These are phyloP conservation scores for Limenitis camilla DNA, from an alignment of 2,888 invertebrate genomes.

Conservation along the genomic window DNA sequence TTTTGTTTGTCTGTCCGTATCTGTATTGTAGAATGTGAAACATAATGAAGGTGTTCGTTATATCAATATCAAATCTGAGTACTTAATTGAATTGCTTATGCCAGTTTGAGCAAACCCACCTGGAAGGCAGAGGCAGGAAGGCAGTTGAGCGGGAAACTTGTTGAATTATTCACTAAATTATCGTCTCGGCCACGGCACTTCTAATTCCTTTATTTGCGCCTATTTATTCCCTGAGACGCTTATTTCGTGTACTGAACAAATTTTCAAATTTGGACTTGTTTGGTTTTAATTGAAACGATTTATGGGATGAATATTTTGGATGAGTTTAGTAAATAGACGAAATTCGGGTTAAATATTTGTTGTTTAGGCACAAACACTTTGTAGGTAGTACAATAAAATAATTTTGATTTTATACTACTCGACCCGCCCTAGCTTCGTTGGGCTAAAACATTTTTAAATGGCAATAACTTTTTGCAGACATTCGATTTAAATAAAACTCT, in stretches of 20 bases:
- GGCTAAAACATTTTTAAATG: too few species aligned
- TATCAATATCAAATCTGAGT: conserved; percentile 10
- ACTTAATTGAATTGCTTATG: conserved; percentile 20
- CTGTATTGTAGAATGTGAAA: neutral
- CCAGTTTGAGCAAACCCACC: conserved; percentile 18
- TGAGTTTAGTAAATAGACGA: neutral
- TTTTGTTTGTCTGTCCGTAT: too few species aligned
- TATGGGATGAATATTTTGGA: neutral
- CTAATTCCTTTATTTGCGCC: conserved; percentile 21
- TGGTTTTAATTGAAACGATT: conserved; percentile 6
- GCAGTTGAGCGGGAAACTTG: conserved; percentile 18
- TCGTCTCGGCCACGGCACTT: conserved; percentile 14
- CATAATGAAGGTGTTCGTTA: conserved; percentile 2
- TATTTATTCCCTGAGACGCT: conserved; percentile 12
- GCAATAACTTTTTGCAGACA: too few species aligned
- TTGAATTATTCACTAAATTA: conserved; percentile 23
- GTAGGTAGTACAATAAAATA: too few species aligned
- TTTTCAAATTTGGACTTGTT: conserved; percentile 11
- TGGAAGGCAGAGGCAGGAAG: conserved; percentile 16
- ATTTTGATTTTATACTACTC: too few species aligned
- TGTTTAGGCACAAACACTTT: neutral
- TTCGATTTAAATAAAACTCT: too few species aligned
- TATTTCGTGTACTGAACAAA: conserved; percentile 10
- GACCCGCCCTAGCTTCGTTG: too few species aligned
- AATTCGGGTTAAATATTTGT: neutral